phyloP scores from a whole-genome alignment of 2,113 vertebrate genomes.

The Phodopus roborovskii region DNA sequence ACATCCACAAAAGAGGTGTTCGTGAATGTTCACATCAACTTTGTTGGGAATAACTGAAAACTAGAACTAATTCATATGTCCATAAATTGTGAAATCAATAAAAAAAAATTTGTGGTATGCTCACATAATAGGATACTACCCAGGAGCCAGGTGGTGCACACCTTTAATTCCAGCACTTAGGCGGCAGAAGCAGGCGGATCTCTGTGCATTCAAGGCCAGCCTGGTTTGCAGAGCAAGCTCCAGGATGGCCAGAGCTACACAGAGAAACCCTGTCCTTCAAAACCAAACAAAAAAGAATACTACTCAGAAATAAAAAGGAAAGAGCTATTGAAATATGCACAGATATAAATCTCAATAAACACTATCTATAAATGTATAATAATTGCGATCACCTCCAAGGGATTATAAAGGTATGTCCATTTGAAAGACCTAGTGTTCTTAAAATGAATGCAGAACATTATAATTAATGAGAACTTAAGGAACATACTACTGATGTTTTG shows the following conservation, averaged over 20 bases:
- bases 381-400: not conserved
- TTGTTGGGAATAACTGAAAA: not conserved
- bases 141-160: not conserved
- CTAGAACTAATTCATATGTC: not conserved
- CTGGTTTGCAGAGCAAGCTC: not conserved
- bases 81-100: not conserved
- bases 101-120: not conserved
- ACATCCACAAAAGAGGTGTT: not conserved
- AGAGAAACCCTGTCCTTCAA: too few relatives aligned
- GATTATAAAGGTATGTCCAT: not conserved
- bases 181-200: not conserved
- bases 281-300: not conserved
- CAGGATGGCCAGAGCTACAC: not conserved
- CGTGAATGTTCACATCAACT: not conserved
- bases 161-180: not conserved
- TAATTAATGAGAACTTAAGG: not conserved
- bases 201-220: not conserved
- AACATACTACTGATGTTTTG: not conserved
- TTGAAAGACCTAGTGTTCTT: not conserved
- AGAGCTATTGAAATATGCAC: not conserved
- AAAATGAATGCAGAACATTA: not conserved
- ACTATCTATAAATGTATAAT: not conserved
- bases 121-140: not conserved
- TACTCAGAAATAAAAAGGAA: conserved; percentile 12
- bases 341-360: not conserved